A percentile compares a stretch with the other conserved stretches of the same genome.
phyloP scores from a whole-genome alignment of 2,113 vertebrate genomes.

The Nesogale talazaci region DNA sequence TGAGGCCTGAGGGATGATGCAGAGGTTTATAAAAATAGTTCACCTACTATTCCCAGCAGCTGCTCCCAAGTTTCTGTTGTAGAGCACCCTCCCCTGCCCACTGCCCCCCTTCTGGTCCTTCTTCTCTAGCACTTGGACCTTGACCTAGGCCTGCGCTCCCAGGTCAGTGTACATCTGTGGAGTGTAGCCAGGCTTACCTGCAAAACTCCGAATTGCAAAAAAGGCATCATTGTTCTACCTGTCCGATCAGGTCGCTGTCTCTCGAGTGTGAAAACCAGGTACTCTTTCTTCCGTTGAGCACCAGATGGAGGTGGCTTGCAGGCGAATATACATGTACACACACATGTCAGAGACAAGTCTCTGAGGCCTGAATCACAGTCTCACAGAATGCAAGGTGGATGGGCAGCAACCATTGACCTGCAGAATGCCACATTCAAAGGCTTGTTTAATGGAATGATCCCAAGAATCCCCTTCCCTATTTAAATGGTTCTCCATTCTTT shows the following conservation, averaged over 20 bases:
- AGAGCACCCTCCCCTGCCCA: too few relatives aligned
- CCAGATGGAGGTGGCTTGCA: neutral
- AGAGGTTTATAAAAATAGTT: fast-evolving
- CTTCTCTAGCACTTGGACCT: too few relatives aligned
- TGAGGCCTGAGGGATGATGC: neutral
- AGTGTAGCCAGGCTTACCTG: neutral
- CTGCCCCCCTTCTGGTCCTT: too few relatives aligned
- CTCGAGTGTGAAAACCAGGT: neutral
- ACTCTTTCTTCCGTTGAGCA: neutral
- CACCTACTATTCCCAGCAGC: neutral
- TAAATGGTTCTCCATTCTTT: neutral
- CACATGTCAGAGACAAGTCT: neutral
- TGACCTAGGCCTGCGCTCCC: neutral
- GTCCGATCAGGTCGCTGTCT: neutral
- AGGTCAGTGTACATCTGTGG: neutral
- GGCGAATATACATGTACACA: neutral
- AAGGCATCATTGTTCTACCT: neutral
- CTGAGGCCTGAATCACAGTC: neutral
- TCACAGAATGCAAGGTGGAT: neutral
- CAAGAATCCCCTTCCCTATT: neutral
- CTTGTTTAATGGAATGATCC: neutral
- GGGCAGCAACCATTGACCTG: neutral
- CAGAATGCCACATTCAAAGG: neutral
- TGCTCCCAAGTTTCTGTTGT: neutral
- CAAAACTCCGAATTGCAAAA: neutral